Evolutionary conservation across 2,113 vertebrate species (phyloP).

Genomic region (Heliornis fulica): DNA sequence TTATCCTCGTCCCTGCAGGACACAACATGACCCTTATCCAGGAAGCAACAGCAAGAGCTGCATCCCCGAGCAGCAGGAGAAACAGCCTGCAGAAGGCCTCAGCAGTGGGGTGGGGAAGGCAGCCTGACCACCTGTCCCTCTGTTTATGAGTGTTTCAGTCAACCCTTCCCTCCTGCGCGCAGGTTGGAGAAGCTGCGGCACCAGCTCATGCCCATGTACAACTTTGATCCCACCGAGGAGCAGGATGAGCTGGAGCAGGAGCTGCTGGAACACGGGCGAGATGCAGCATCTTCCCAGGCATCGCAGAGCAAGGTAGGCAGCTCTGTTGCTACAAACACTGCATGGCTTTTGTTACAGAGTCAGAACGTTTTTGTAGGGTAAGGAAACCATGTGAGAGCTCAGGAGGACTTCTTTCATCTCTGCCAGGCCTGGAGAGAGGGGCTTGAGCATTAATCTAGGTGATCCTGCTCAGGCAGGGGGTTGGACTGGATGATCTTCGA

Average conservation of each 20-base stretch:
- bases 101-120: not conserved
- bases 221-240: conserved; percentile 95
- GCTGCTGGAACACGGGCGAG: conserved; percentile 90
- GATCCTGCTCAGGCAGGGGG: too few relatives aligned
- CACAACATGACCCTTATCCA: not conserved
- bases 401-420: not conserved
- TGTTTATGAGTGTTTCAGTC: not conserved
- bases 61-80: not conserved
- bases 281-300: conserved; percentile 73
- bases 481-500: too few relatives aligned
- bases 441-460: not conserved
- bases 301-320: conserved; percentile 57
- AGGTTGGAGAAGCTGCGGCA: conserved; percentile 96
- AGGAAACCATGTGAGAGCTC: not conserved
- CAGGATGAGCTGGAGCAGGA: conserved; percentile 98
- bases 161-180: not conserved
- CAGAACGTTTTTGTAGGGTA: not conserved
- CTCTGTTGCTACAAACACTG: not conserved
- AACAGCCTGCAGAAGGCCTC: not conserved
- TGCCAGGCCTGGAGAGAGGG: not conserved
- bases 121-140: not conserved
- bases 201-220: conserved; percentile 99
- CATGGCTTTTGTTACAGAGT: not conserved
- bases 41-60: not conserved
- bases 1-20: not conserved